Conservation (phyloP, 2,113 vertebrate species). For the Illadopsis cleaveri region DNA sequence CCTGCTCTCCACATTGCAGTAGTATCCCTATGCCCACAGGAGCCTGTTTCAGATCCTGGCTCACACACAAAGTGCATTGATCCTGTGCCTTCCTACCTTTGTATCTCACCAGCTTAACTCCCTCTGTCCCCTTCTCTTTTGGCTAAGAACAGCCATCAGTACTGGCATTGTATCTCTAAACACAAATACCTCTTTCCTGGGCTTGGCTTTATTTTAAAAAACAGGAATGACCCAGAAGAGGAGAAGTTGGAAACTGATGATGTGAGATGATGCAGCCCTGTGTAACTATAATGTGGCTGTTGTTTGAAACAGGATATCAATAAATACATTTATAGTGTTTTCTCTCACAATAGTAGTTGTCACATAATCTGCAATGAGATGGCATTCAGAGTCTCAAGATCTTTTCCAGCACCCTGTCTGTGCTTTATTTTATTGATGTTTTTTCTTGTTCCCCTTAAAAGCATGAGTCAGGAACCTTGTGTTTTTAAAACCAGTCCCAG, state of each 20-base stretch:
- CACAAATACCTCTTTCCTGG: neutral
- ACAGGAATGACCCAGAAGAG: neutral
- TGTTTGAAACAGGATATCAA: neutral
- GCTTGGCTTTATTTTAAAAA: neutral
- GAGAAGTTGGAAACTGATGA: neutral
- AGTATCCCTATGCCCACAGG: neutral
- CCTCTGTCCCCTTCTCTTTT: neutral
- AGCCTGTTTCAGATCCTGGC: neutral
- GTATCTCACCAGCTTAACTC: neutral
- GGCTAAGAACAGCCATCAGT: neutral
- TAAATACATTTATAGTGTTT: constrained; percentile 16
- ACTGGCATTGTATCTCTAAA: neutral
- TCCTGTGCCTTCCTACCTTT: neutral
- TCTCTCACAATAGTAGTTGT: constrained; percentile 4
- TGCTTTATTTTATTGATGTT: constrained; percentile 61
- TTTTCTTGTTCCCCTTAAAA: constrained; percentile 23
- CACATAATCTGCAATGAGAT: constrained; percentile 31
- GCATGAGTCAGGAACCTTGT: constrained; percentile 61
- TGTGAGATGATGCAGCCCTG: neutral
- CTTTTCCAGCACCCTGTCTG: neutral
- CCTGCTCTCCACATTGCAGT: accelerated
- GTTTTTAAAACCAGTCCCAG: constrained; percentile 75
- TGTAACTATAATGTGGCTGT: neutral
- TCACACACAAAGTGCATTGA: neutral
- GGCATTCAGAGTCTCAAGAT: constrained; percentile 19